phyloP scores from a whole-genome alignment of 2,113 vertebrate genomes.

The Hypocryptadius cinnamomeus region DNA sequence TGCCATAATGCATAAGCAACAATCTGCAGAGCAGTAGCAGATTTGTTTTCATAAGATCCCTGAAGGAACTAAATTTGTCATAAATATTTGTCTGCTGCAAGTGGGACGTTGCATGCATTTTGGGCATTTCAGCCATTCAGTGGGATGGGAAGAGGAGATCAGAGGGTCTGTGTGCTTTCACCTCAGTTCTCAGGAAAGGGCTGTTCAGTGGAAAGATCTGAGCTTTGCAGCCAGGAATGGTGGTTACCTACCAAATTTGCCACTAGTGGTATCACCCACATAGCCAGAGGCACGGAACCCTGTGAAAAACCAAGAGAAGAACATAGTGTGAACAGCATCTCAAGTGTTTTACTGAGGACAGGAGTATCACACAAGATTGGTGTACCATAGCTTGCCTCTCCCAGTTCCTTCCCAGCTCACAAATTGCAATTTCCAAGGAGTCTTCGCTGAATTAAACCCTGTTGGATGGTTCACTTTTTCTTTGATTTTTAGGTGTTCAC shows the following conservation, averaged over 20 bases:
- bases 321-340: fast-evolving
- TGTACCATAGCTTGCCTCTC: not conserved
- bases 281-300: not conserved
- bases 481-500: not conserved
- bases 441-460: not conserved
- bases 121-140: not conserved
- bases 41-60: not conserved
- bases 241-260: not conserved
- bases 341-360: not conserved
- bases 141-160: not conserved
- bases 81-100: not conserved
- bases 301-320: not conserved
- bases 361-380: not conserved
- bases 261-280: not conserved
- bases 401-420: not conserved
- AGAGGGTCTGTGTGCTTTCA: not conserved
- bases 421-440: not conserved
- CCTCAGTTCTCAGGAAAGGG: not conserved
- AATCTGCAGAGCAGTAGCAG: not conserved
- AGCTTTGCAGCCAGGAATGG: not conserved
- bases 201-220: not conserved
- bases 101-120: not conserved
- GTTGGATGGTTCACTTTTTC: not conserved
- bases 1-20: not conserved
- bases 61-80: not conserved